Conservation (phyloP, 2,797 vertebrate genomes). For the Carduelis carduelis region DNA sequence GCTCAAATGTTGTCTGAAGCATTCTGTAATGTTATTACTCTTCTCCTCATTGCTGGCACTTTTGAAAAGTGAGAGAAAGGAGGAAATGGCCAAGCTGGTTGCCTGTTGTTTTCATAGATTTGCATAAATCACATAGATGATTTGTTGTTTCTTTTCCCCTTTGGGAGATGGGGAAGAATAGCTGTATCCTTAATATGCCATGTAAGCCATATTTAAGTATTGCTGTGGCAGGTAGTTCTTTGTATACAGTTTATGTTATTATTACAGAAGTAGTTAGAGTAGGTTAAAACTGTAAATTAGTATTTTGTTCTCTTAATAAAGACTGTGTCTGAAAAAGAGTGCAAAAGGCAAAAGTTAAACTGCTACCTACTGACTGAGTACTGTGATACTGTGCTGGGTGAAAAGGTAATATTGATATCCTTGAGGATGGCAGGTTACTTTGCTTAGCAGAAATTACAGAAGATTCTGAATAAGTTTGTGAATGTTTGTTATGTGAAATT, state of each 20-base stretch:
- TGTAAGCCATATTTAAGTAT: rapidly evolving
- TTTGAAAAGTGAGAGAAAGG: not conserved
- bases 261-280: not conserved
- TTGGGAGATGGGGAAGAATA: not conserved
- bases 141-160: not conserved
- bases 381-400: not conserved
- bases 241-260: not conserved
- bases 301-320: not conserved
- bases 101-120: not conserved
- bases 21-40: not conserved
- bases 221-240: not conserved
- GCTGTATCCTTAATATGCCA: not conserved
- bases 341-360: not conserved
- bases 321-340: not conserved
- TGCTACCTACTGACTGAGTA: not conserved
- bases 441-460: not conserved
- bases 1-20: not conserved
- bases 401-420: not conserved
- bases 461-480: not conserved
- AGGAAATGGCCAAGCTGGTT: not conserved
- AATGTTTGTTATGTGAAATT: not conserved
- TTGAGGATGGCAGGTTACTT: not conserved
- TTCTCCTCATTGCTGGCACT: not conserved
- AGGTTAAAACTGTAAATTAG: not conserved
- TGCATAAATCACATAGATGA: not conserved